A percentile compares a stretch with the other conserved stretches of the same genome.
These are phyloP conservation scores for Caracal caracal DNA, from an alignment of 2,113 vertebrate genomes.

Conservation along the genomic window DNA sequence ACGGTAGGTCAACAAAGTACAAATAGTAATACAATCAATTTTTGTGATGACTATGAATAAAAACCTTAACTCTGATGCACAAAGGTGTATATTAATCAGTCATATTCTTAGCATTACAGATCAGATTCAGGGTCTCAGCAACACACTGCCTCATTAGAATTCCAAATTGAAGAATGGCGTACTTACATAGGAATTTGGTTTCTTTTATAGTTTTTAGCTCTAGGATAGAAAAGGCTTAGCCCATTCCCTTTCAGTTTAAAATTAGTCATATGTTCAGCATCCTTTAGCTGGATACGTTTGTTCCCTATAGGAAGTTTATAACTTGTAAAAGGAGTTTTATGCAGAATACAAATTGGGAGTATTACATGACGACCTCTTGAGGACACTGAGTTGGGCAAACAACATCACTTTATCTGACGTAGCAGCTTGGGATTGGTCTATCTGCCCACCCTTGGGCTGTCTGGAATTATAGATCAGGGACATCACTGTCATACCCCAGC, in stretches of 20 bases:
- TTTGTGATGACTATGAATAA: constrained; percentile 4
- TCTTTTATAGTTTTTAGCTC: constrained; percentile 39
- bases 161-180: constrained; percentile 38
- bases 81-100: constrained; percentile 53
- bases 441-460: constrained; percentile 83
- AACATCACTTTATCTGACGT: constrained; percentile 78
- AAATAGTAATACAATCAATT: not conserved
- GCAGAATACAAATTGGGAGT: constrained; percentile 86
- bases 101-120: not conserved
- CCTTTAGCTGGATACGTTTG: constrained; percentile 80
- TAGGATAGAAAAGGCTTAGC: constrained; percentile 72
- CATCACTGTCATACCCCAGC: constrained; percentile 91
- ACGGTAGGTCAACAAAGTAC: not conserved
- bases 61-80: not conserved
- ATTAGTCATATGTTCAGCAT: constrained; percentile 80
- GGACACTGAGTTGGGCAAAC: constrained; percentile 77
- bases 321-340: constrained; percentile 82
- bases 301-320: constrained; percentile 84
- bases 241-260: constrained; percentile 81
- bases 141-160: constrained; percentile 59
- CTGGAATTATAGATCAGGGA: constrained; percentile 90
- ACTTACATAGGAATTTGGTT: constrained; percentile 35
- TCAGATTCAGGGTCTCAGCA: not conserved
- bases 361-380: constrained; percentile 82
- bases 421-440: constrained; percentile 81